A percentile compares a stretch with the other conserved stretches of the same genome.
Conservation (phyloP, 2,888 invertebrate genomes). For the Acronicta leporina region DNA sequence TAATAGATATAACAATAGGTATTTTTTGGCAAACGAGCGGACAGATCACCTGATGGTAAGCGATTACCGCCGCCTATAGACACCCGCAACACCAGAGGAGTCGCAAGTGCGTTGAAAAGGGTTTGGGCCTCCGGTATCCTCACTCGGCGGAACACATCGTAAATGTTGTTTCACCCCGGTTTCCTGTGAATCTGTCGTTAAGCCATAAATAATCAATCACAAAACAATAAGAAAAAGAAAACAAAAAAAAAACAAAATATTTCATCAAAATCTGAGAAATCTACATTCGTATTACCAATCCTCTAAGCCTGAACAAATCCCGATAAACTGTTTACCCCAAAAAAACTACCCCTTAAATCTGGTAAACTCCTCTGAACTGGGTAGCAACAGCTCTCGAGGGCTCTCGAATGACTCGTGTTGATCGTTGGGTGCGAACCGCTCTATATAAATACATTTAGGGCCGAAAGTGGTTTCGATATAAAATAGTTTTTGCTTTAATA, state of each 20-base stretch:
- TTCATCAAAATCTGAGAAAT: constrained; percentile 22
- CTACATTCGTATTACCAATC: constrained; percentile 44
- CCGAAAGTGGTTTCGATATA: constrained; percentile 54
- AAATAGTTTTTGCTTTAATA: constrained; percentile 48
- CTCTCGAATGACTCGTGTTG: constrained; percentile 67
- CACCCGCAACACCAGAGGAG: too few species aligned
- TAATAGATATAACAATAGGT: too few species aligned
- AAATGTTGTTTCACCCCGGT: too few species aligned
- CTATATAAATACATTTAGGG: constrained; percentile 62
- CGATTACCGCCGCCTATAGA: too few species aligned
- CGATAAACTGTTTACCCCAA: constrained; percentile 61
- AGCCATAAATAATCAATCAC: not conserved
- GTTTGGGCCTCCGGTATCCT: too few species aligned
- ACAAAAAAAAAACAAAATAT: constrained; percentile 23
- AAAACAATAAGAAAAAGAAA: constrained; percentile 3
- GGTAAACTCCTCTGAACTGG: constrained; percentile 60
- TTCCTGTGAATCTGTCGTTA: too few species aligned
- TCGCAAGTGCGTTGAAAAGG: too few species aligned
- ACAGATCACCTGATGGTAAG: too few species aligned
- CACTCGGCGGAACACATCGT: too few species aligned
- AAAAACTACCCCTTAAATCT: constrained; percentile 65
- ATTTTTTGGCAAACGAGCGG: too few species aligned
- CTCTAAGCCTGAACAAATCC: constrained; percentile 59
- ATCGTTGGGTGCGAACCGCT: constrained; percentile 68
- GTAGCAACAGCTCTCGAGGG: constrained; percentile 66